Evolutionary conservation across 2,888 invertebrate species (phyloP).

Genomic region (Pyralis farinalis): DNA sequence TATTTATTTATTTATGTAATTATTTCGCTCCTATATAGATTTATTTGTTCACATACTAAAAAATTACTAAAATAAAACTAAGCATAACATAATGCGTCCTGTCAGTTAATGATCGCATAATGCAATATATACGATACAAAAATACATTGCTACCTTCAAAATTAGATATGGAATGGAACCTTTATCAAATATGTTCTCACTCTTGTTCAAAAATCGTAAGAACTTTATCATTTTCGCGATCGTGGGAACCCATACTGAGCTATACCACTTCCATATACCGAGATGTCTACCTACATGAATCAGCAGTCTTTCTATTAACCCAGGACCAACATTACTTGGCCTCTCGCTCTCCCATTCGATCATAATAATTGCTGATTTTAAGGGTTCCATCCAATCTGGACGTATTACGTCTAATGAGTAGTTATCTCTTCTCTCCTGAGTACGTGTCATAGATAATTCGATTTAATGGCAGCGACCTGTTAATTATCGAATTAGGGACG

Average conservation of each 20-base stretch:
- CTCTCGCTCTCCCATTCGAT: conserved; percentile 18
- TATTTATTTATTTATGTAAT: no score
- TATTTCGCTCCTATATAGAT: no score
- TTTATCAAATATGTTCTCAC: conserved; percentile 13
- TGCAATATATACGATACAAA: no score
- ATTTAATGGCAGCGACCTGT: conserved; percentile 65
- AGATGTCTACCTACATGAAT: conserved; percentile 51
- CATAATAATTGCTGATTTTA: background rate
- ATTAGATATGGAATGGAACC: background rate
- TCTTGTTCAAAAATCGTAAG: conserved; percentile 14
- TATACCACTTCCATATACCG: conserved; percentile 51
- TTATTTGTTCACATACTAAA: no score
- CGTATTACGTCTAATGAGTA: conserved; percentile 60
- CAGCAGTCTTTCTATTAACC: conserved; percentile 55
- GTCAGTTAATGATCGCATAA: no score
- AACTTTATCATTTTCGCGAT: conserved; percentile 69
- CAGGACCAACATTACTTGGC: conserved; percentile 28
- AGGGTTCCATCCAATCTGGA: conserved; percentile 36
- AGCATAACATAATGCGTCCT: no score
- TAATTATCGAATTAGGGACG: conserved; percentile 74
- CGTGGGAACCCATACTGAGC: conserved; percentile 60
- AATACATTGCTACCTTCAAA: no score
- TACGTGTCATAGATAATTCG: conserved; percentile 77
- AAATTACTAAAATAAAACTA: no score
- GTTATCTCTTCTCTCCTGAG: conserved; percentile 68